Evolutionary conservation across 1,140 invertebrate species (phyloP).

Genomic region (Danaus plexippus): DNA sequence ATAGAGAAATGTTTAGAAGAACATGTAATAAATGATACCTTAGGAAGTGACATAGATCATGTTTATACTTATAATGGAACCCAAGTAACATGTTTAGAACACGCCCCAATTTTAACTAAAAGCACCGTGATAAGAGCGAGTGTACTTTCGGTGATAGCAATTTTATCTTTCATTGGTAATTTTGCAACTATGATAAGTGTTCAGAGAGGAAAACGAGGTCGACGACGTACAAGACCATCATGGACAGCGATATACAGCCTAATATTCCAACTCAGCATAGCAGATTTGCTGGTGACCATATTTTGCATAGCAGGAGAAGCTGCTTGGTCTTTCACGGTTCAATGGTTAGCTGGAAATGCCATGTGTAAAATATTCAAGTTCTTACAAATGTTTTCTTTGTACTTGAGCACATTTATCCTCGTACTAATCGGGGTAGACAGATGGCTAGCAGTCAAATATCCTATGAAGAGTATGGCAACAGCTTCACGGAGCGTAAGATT

Average conservation of each 20-base stretch:
- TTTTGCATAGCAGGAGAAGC: conserved; percentile 87
- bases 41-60: conserved; percentile 32
- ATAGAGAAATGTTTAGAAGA: conserved; percentile 48
- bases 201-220: conserved; percentile 70
- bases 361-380: conserved; percentile 88
- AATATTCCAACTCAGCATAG: conserved; percentile 82
- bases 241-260: conserved; percentile 82
- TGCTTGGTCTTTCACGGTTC: conserved; percentile 84
- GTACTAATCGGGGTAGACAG: conserved; percentile 87
- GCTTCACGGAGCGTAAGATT: conserved; percentile 75
- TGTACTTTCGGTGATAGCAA: conserved; percentile 77
- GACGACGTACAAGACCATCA: conserved; percentile 72
- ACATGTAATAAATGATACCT: conserved; percentile 35
- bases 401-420: conserved; percentile 87
- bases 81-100: conserved; percentile 68
- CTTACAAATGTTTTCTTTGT: conserved; percentile 85
- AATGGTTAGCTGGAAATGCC: conserved; percentile 84
- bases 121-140: conserved; percentile 75
- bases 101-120: conserved; percentile 76
- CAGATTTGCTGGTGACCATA: conserved; percentile 84
- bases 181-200: conserved; percentile 83
- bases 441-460: conserved; percentile 85
- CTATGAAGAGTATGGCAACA: conserved; percentile 82
- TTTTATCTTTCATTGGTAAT: conserved; percentile 82
- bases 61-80: conserved; percentile 54